These are phyloP conservation scores for Setophaga coronata DNA, from an alignment of 2,113 vertebrate species.

Conservation along the genomic window DNA sequence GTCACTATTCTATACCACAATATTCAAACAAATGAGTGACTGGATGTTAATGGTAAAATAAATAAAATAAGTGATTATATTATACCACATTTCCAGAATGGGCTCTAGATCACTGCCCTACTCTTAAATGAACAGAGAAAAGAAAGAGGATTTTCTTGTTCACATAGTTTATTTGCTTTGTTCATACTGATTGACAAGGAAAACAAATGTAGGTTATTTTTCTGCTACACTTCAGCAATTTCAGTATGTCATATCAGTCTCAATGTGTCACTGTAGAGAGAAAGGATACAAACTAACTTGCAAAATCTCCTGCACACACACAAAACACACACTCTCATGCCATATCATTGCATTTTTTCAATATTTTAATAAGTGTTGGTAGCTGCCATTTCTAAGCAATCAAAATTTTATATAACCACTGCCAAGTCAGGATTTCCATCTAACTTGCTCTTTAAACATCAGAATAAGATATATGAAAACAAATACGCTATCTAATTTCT, in stretches of 20 bases:
- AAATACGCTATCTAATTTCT: not conserved
- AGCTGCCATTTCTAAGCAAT: not conserved
- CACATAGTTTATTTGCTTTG: not conserved
- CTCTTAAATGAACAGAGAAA: not conserved
- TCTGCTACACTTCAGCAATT: constrained; percentile 53
- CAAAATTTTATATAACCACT: not conserved
- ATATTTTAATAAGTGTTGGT: not conserved
- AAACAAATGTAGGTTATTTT: constrained; percentile 61
- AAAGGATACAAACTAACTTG: constrained; percentile 13
- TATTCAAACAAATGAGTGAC: not conserved
- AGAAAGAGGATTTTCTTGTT: not conserved
- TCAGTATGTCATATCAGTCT: constrained; percentile 44
- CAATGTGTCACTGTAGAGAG: constrained; percentile 48
- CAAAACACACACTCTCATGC: not conserved
- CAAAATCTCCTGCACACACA: not conserved
- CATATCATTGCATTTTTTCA: not conserved
- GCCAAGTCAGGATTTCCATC: not conserved
- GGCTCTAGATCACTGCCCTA: not conserved
- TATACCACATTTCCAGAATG: not conserved
- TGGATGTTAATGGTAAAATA: not conserved
- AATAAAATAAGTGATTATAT: not conserved
- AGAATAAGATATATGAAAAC: not conserved
- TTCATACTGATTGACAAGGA: constrained; percentile 24
- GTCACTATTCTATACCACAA: not conserved
- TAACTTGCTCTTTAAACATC: not conserved